Percentiles rank a stretch among this genome's conserved stretches.
Evolutionary conservation across 2,797 vertebrate species (phyloP).

Genomic region (Gymnocypris eckloni): DNA sequence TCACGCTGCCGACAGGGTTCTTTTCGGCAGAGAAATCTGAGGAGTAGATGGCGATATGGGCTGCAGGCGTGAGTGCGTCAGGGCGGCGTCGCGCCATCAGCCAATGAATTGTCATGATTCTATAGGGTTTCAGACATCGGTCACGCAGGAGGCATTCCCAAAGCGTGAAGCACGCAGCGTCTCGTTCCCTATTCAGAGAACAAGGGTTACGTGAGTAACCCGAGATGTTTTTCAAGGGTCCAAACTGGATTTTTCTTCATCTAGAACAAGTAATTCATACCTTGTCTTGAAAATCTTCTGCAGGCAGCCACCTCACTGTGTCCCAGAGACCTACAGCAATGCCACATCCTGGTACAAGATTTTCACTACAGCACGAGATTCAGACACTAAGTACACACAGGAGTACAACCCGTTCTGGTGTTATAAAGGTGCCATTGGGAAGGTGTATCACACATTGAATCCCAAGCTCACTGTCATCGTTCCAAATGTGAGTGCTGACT

Average conservation of each 20-base stretch:
- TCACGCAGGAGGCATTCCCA: no score
- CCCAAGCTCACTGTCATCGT: slow-evolving; percentile 97
- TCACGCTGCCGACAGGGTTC: no score
- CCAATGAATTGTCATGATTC: no score
- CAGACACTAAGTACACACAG: slow-evolving; percentile 94
- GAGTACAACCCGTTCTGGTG: slow-evolving; percentile 99
- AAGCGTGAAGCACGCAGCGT: no score
- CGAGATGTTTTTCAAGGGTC: neutral
- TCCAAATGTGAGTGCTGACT: slow-evolving; percentile 88
- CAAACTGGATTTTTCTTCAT: neutral
- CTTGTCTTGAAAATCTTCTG: slow-evolving; percentile 25
- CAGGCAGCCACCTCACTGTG: slow-evolving; percentile 94
- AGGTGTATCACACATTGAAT: slow-evolving; percentile 96
- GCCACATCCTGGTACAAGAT: slow-evolving; percentile 98
- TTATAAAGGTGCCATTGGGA: slow-evolving; percentile 98
- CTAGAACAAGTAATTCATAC: neutral
- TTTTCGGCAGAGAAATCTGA: no score
- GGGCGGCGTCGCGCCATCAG: no score
- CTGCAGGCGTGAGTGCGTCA: no score
- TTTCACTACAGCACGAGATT: slow-evolving; percentile 93
- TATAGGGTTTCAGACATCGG: no score
- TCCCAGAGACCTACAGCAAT: slow-evolving; percentile 95
- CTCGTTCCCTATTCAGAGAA: no score
- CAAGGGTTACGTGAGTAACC: no score
- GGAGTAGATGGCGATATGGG: no score